A percentile compares a stretch with the other conserved stretches of the same genome.
These are phyloP conservation scores for Microctonus brassicae DNA, from an alignment of 2,888 invertebrate genomes.

Conservation along the genomic window DNA sequence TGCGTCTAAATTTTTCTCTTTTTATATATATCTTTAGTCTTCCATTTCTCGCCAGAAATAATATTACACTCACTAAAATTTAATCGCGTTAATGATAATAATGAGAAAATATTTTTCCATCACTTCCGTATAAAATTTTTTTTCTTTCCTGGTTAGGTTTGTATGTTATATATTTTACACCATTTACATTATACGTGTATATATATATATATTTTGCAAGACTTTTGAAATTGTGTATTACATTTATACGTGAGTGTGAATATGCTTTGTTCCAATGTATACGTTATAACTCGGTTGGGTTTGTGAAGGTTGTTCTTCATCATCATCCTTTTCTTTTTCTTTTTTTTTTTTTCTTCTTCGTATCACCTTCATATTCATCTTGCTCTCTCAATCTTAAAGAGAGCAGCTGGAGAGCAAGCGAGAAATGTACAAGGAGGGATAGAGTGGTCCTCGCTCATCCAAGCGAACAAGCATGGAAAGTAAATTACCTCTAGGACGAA, in stretches of 20 bases:
- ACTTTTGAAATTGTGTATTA: neutral
- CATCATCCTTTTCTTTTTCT: constrained; percentile 8
- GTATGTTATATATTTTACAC: no score
- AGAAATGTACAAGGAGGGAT: neutral
- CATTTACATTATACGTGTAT: no score
- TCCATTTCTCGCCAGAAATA: neutral
- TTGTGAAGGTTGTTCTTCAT: constrained; percentile 9
- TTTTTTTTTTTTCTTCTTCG: neutral
- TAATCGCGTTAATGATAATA: constrained; percentile 16
- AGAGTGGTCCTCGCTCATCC: constrained; percentile 41
- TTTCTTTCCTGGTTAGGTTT: no score
- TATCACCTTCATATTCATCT: neutral
- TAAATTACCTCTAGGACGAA: constrained; percentile 60
- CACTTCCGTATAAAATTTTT: constrained; percentile 12
- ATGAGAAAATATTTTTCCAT: constrained; percentile 11
- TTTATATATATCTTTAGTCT: neutral
- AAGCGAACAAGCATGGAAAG: constrained; percentile 53
- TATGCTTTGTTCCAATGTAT: constrained; percentile 2
- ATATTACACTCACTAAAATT: constrained; percentile 11
- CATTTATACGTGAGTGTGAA: constrained; percentile 1
- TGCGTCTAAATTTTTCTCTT: neutral
- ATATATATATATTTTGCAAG: neutral
- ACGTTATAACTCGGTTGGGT: neutral
- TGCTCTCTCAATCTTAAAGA: constrained; percentile 8
- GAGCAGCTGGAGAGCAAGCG: constrained; percentile 33